Evolutionary conservation across 2,113 vertebrate genomes (phyloP).

Genomic region (Notechis scutatus): DNA sequence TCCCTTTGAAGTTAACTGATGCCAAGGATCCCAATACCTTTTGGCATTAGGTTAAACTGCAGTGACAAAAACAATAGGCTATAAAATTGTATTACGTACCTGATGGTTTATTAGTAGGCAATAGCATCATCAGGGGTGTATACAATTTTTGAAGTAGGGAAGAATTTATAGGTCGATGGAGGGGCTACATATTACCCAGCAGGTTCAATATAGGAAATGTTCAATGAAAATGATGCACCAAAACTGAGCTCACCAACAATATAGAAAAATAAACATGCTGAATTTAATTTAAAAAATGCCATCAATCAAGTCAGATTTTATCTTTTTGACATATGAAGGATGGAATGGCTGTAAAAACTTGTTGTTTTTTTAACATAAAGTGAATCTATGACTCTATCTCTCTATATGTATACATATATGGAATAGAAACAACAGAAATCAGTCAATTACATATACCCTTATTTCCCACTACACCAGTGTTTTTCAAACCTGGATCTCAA

Average conservation of each 20-base stretch:
- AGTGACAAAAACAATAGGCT: background rate
- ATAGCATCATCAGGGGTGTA: background rate
- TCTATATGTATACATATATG: background rate
- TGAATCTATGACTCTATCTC: background rate
- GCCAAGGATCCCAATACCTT: background rate
- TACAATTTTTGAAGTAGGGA: background rate
- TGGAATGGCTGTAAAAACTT: background rate
- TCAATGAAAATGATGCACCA: background rate
- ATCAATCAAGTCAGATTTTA: background rate
- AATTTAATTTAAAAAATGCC: background rate
- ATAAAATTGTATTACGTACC: background rate
- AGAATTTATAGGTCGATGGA: background rate
- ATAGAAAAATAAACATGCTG: background rate
- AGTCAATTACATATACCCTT: background rate
- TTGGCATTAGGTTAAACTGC: background rate
- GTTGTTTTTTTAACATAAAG: background rate
- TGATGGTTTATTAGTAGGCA: background rate
- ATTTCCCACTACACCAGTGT: background rate
- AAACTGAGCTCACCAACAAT: background rate
- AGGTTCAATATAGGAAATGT: background rate
- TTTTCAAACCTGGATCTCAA: background rate
- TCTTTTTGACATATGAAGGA: background rate
- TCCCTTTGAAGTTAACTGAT: background rate
- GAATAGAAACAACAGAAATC: background rate
- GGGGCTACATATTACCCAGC: background rate